phyloP scores from a whole-genome alignment of 1,140 invertebrate genomes.

The Saccostrea echinata region DNA sequence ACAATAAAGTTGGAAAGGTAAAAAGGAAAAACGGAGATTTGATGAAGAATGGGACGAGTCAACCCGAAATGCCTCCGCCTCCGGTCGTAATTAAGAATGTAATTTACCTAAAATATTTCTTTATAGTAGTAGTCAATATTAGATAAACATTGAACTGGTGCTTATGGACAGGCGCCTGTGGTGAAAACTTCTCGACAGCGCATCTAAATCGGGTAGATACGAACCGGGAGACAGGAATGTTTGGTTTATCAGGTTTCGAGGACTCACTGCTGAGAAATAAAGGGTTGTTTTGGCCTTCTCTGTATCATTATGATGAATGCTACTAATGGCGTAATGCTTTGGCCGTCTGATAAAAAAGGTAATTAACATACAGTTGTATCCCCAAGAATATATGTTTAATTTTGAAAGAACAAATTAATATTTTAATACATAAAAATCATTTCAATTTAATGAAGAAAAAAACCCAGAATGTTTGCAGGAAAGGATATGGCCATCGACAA shows the following conservation, averaged over 20 bases:
- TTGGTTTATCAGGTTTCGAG: neutral
- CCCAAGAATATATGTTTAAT: too few relatives aligned
- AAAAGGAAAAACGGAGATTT: slow-evolving; percentile 2
- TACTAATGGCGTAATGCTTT: neutral
- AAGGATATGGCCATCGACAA: too few relatives aligned
- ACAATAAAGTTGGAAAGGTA: slow-evolving; percentile 35
- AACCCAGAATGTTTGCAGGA: too few relatives aligned
- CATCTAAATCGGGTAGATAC: slow-evolving; percentile 27
- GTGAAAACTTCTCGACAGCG: slow-evolving; percentile 33
- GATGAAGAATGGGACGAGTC: slow-evolving; percentile 16
- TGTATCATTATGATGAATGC: slow-evolving; percentile 7
- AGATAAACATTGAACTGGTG: slow-evolving; percentile 19
- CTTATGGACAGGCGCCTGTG: slow-evolving; percentile 24
- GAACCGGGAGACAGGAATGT: neutral
- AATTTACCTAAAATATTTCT: slow-evolving; percentile 15
- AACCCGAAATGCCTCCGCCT: slow-evolving; percentile 12
- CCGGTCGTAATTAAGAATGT: slow-evolving; percentile 22
- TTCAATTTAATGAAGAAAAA: too few relatives aligned
- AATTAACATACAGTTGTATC: neutral
- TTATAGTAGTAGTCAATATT: slow-evolving; percentile 8
- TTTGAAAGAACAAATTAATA: too few relatives aligned
- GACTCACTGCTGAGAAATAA: neutral
- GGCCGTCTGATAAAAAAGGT: neutral
- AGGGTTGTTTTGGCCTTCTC: neutral
- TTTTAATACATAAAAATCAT: too few relatives aligned